Percentiles rank a stretch among this genome's conserved stretches.
phyloP scores from a whole-genome alignment of 2,113 vertebrate species.

The Odontophorus gujanensis region DNA sequence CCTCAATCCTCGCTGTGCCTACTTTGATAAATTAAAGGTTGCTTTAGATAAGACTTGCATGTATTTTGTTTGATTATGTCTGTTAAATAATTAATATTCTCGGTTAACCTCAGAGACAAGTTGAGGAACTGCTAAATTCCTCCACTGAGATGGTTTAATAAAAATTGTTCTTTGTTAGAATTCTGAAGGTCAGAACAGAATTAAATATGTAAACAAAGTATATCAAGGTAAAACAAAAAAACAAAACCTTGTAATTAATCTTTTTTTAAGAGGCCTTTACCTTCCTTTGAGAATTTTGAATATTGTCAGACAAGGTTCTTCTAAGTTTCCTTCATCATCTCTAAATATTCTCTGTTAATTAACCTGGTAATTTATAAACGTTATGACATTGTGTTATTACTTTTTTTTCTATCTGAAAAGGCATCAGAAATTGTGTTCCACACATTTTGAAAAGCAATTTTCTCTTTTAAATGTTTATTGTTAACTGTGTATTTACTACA shows the following conservation, averaged over 20 bases:
- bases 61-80: neutral
- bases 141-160: constrained; percentile 27
- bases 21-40: neutral
- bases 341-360: constrained; percentile 66
- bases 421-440: constrained; percentile 11
- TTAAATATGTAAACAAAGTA: constrained; percentile 37
- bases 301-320: constrained; percentile 1
- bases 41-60: neutral
- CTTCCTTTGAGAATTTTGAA: constrained; percentile 41
- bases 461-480: constrained; percentile 21
- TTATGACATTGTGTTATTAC: constrained; percentile 27
- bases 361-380: constrained; percentile 50
- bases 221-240: constrained; percentile 29
- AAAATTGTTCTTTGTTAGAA: constrained; percentile 30
- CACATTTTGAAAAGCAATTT: constrained; percentile 50
- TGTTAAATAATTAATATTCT: constrained; percentile 23
- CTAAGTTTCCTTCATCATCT: constrained; percentile 54
- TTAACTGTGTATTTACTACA: constrained; percentile 5
- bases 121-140: neutral
- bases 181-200: constrained; percentile 32
- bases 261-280: neutral
- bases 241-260: constrained; percentile 11
- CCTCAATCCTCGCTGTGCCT: neutral
- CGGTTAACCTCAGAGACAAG: neutral
- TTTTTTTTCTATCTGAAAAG: constrained; percentile 58